These are phyloP conservation scores for Tapirus terrestris DNA, from an alignment of 2,113 vertebrate species.

Conservation along the genomic window DNA sequence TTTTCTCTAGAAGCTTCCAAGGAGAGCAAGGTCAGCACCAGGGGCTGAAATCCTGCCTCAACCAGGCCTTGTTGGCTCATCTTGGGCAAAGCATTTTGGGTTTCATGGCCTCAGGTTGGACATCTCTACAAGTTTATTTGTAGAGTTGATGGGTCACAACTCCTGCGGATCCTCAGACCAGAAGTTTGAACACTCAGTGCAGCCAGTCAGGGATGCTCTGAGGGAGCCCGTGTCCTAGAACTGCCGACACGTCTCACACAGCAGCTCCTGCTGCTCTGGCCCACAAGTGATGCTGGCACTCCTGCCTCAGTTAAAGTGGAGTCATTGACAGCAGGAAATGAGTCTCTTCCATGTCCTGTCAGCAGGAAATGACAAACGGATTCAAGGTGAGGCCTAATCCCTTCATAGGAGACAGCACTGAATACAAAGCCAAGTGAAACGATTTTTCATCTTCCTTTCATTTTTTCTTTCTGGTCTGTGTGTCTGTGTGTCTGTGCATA, in stretches of 20 bases:
- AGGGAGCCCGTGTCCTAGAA: fast-evolving
- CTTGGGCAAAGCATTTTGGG: background rate
- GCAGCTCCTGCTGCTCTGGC: background rate
- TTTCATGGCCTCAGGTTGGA: background rate
- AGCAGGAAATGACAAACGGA: background rate
- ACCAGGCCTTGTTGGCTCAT: background rate
- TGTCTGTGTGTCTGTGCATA: no score
- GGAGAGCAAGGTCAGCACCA: background rate
- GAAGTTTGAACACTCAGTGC: background rate
- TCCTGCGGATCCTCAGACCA: background rate
- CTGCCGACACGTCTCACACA: fast-evolving
- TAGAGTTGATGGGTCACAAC: no score
- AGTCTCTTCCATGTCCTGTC: background rate
- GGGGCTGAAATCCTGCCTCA: background rate
- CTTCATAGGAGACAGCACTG: background rate
- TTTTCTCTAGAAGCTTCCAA: background rate
- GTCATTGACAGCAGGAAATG: background rate
- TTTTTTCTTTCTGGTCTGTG: background rate
- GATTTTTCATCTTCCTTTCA: background rate
- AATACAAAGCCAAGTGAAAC: background rate
- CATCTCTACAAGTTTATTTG: background rate
- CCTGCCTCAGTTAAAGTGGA: no score
- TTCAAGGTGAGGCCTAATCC: background rate
- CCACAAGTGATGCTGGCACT: background rate
- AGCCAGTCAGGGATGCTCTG: background rate